These are phyloP conservation scores for Synergus umbraculus DNA, from an alignment of 2,888 invertebrate species.

Conservation along the genomic window DNA sequence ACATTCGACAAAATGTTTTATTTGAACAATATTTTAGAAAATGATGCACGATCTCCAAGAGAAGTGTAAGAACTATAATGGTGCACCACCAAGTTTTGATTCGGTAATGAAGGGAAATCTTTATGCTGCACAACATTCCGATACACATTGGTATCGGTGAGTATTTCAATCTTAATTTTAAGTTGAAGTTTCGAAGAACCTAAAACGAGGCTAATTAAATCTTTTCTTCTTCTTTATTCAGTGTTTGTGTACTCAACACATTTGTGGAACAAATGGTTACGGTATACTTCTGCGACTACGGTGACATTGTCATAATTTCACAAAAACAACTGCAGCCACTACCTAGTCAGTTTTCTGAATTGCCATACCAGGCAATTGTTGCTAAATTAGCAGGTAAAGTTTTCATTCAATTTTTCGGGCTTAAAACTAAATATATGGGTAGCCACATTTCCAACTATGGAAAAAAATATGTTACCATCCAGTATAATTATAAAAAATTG, in stretches of 20 bases:
- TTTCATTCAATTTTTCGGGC: not conserved
- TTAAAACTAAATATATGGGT: not conserved
- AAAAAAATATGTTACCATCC: not conserved
- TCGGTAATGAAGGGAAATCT: slow-evolving; percentile 80
- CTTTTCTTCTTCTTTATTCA: slow-evolving; percentile 61
- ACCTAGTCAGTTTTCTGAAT: slow-evolving; percentile 79
- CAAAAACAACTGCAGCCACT: slow-evolving; percentile 80
- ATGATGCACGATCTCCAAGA: slow-evolving; percentile 85
- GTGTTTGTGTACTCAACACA: slow-evolving; percentile 79
- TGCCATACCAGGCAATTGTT: slow-evolving; percentile 84
- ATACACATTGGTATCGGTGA: slow-evolving; percentile 87
- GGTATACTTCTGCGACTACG: slow-evolving; percentile 83
- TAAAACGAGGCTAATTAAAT: slow-evolving; percentile 29
- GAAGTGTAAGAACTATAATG: slow-evolving; percentile 80
- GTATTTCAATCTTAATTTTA: slow-evolving; percentile 54
- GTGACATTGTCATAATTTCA: slow-evolving; percentile 81
- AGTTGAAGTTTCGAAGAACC: not conserved
- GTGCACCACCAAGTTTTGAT: slow-evolving; percentile 76
- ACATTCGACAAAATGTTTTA: not conserved
- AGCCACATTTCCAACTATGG: not conserved
- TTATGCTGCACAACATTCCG: slow-evolving; percentile 84
- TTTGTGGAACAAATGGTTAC: slow-evolving; percentile 80
- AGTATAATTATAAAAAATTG: not conserved
- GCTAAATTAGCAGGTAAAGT: slow-evolving; percentile 82
- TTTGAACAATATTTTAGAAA: slow-evolving; percentile 61